phyloP scores from a whole-genome alignment of 1,140 invertebrate species.

The Nixonia krombeini region DNA sequence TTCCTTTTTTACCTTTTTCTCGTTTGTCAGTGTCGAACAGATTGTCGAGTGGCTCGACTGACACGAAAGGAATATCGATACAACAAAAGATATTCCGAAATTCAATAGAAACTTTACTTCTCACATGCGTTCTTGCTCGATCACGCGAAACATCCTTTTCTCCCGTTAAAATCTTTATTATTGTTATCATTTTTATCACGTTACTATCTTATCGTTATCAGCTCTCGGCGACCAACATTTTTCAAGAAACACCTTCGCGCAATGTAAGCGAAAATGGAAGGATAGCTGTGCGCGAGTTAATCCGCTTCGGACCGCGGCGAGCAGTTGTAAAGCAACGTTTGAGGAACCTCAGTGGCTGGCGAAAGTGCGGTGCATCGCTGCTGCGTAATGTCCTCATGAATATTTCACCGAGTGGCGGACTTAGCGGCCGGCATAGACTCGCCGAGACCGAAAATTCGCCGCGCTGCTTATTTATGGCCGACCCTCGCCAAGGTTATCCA shows the following conservation, averaged over 20 bases:
- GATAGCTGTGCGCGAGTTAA: too few species aligned
- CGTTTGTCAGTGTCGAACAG: not conserved
- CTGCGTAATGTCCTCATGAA: constrained; percentile 1
- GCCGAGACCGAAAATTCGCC: not conserved
- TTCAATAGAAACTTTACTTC: not conserved
- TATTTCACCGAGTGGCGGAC: not conserved
- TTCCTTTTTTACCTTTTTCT: not conserved
- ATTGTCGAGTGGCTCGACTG: not conserved
- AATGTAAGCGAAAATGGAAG: too few species aligned
- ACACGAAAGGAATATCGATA: not conserved
- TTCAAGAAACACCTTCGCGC: too few species aligned
- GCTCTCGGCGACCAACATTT: not conserved
- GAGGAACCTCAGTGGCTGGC: not conserved
- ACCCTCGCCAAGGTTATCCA: constrained; percentile 30
- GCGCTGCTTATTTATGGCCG: constrained; percentile 15
- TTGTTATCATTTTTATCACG: not conserved
- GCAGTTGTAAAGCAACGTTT: not conserved
- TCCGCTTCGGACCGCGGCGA: not conserved
- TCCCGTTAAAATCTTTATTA: too few species aligned
- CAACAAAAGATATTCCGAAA: not conserved
- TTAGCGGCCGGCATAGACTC: constrained; percentile 1
- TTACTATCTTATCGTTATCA: too few species aligned
- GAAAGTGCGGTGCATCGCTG: not conserved
- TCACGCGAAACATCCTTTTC: too few species aligned
- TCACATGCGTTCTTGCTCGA: too few species aligned